Conservation (phyloP, 2,888 invertebrate genomes). For the Apomyelois bistriatella region DNA sequence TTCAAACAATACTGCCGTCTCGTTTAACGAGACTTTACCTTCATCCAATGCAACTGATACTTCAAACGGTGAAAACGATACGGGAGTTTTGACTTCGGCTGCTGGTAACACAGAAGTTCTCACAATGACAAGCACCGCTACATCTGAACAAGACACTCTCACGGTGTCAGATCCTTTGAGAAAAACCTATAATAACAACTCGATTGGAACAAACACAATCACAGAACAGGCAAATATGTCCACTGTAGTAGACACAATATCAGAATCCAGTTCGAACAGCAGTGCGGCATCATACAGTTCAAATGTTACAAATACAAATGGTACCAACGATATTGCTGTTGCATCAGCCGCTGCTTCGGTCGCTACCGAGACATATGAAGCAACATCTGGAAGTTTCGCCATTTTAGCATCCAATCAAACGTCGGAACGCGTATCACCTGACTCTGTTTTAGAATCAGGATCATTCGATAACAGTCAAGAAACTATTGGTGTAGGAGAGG, state of each 20-base stretch:
- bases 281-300: neutral
- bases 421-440: neutral
- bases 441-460: neutral
- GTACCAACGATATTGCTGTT: neutral
- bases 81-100: neutral
- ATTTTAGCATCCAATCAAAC: neutral
- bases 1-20: neutral
- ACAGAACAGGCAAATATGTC: neutral
- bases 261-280: neutral
- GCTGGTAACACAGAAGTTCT: neutral
- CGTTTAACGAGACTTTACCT: neutral
- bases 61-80: neutral
- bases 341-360: neutral
- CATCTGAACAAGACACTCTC: neutral
- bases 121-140: slow-evolving; percentile 7
- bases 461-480: neutral
- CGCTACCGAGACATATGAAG: neutral
- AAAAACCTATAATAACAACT: neutral
- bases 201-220: neutral
- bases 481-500: neutral
- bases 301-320: neutral
- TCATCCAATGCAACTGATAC: neutral
- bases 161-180: neutral
- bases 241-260: neutral
- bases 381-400: neutral